These are phyloP conservation scores for Dicrurus megarhynchus DNA, from an alignment of 2,113 vertebrate genomes.

Conservation along the genomic window DNA sequence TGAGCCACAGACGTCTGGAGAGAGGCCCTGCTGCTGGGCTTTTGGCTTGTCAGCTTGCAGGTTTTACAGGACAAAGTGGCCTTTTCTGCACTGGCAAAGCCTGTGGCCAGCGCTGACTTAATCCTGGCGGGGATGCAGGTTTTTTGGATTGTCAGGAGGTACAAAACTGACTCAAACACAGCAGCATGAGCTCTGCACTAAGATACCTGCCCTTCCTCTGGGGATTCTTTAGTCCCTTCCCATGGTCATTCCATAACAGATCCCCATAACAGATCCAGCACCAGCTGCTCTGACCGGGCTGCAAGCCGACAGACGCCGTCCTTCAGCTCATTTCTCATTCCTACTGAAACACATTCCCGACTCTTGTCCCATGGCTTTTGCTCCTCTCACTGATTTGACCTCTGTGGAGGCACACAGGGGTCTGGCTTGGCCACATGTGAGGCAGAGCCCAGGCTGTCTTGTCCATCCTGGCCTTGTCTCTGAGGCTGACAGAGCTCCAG, in stretches of 20 bases:
- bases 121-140: neutral
- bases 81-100: neutral
- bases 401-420: rapidly evolving
- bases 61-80: neutral
- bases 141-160: neutral
- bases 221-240: neutral
- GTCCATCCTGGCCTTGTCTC: neutral
- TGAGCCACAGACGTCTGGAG: neutral
- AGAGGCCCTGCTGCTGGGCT: neutral
- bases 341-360: neutral
- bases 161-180: neutral
- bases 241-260: too few relatives aligned
- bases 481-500: neutral
- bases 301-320: rapidly evolving
- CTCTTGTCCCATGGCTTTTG: neutral
- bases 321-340: neutral
- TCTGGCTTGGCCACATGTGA: rapidly evolving
- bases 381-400: neutral
- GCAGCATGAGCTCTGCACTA: neutral
- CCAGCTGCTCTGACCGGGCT: neutral
- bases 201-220: neutral
- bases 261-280: neutral
- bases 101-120: neutral
- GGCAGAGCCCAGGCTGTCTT: neutral
- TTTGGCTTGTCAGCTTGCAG: neutral